Evolutionary conservation across 2,113 vertebrate genomes (phyloP).

Genomic region (Rattus rattus): DNA sequence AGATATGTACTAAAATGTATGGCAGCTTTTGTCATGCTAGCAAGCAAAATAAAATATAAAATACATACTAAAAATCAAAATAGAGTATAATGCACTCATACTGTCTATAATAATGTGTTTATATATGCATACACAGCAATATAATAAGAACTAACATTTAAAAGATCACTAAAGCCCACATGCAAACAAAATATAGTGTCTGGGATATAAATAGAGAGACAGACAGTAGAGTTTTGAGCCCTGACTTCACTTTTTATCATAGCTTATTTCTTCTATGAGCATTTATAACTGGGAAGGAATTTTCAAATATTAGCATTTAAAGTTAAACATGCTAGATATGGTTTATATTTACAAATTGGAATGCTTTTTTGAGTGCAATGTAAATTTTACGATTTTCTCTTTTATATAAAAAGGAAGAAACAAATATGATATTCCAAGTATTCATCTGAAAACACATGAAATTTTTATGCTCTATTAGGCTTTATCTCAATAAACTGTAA

Average conservation of each 20-base stretch:
- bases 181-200: too few relatives aligned
- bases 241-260: not conserved
- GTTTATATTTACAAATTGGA: not conserved
- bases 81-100: not conserved
- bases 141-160: not conserved
- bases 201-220: not conserved
- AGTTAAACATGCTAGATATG: not conserved
- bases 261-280: not conserved
- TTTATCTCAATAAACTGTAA: not conserved
- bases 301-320: not conserved
- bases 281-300: not conserved
- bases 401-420: not conserved
- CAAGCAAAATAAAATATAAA: not conserved
- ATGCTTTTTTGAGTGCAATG: not conserved
- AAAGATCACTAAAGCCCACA: not conserved
- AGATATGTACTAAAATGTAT: not conserved
- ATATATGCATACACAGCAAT: not conserved
- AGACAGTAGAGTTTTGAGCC: not conserved
- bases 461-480: not conserved
- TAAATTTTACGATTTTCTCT: not conserved
- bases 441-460: not conserved
- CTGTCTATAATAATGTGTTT: not conserved
- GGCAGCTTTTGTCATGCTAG: not conserved
- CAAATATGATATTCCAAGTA: not conserved
- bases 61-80: not conserved